Evolutionary conservation across 2,888 invertebrate species (phyloP).

Genomic region (Aelia acuminata): DNA sequence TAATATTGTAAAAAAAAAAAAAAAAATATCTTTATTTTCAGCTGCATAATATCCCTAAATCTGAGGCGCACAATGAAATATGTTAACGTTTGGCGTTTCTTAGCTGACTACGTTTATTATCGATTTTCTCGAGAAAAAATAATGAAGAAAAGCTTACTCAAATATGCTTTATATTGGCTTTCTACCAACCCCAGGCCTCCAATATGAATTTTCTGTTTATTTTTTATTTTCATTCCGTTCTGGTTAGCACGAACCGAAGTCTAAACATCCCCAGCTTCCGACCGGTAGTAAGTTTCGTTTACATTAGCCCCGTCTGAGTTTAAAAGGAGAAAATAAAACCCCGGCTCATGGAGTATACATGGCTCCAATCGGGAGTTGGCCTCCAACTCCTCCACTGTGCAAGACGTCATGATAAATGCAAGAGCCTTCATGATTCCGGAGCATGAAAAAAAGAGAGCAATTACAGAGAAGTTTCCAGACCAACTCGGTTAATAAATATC

Average conservation of each 20-base stretch:
- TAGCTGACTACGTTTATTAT: too few species aligned
- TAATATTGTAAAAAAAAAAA: too few species aligned
- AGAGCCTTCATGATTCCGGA: slow-evolving; percentile 40
- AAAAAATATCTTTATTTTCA: too few species aligned
- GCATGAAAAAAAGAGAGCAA: slow-evolving; percentile 53
- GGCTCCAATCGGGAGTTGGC: neutral
- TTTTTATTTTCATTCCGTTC: neutral
- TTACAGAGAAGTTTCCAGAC: slow-evolving; percentile 47
- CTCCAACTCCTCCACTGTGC: neutral
- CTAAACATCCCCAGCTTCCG: neutral
- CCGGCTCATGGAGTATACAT: slow-evolving; percentile 21
- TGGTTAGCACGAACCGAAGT: neutral
- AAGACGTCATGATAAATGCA: slow-evolving; percentile 45
- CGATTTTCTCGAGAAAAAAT: too few species aligned
- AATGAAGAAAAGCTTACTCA: too few species aligned
- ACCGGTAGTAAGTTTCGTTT: neutral
- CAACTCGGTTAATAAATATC: slow-evolving; percentile 57
- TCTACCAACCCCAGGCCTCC: neutral
- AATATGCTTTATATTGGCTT: neutral
- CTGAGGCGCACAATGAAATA: too few species aligned
- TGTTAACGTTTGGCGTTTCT: too few species aligned
- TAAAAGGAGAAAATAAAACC: slow-evolving; percentile 16
- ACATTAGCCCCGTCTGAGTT: neutral
- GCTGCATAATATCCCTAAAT: too few species aligned
- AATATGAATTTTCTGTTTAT: neutral